Conservation (phyloP, 2,888 invertebrate genomes). For the Ramazzottius varieornatus region DNA sequence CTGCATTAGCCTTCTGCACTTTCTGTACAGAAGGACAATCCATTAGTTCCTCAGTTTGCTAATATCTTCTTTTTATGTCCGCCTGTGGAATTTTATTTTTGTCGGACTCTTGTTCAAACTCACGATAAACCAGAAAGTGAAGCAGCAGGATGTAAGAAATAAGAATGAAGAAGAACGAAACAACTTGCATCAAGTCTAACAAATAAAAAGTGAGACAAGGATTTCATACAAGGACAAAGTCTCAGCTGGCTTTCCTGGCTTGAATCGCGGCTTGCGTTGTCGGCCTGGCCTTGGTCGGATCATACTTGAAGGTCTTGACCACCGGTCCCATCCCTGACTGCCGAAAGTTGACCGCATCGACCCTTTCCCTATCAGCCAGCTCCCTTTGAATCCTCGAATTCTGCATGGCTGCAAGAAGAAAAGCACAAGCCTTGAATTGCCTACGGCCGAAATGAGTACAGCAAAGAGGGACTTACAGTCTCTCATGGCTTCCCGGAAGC, state of each 20-base stretch:
- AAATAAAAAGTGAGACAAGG: background rate
- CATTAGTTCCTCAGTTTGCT: too few species aligned
- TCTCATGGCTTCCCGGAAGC: constrained; percentile 47
- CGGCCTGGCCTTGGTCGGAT: constrained; percentile 31
- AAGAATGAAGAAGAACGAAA: too few species aligned
- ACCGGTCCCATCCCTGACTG: constrained; percentile 61
- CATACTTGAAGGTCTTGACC: constrained; percentile 56
- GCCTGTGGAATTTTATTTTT: too few species aligned
- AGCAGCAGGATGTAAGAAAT: too few species aligned
- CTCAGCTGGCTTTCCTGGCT: background rate
- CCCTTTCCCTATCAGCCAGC: constrained; percentile 42
- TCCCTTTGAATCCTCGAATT: constrained; percentile 24
- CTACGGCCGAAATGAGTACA: background rate
- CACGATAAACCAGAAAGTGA: too few species aligned
- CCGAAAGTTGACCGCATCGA: constrained; percentile 51
- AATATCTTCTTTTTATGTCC: too few species aligned
- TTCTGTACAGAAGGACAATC: too few species aligned
- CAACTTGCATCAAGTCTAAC: background rate
- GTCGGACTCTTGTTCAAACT: too few species aligned
- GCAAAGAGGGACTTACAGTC: constrained; percentile 37
- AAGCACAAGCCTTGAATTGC: constrained; percentile 12
- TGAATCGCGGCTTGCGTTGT: background rate
- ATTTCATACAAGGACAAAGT: background rate
- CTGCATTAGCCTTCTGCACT: too few species aligned
- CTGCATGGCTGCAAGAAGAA: constrained; percentile 6